These are phyloP conservation scores for Xiphorhynchus erythropygius DNA, from an alignment of 2,797 vertebrate genomes.

Conservation along the genomic window DNA sequence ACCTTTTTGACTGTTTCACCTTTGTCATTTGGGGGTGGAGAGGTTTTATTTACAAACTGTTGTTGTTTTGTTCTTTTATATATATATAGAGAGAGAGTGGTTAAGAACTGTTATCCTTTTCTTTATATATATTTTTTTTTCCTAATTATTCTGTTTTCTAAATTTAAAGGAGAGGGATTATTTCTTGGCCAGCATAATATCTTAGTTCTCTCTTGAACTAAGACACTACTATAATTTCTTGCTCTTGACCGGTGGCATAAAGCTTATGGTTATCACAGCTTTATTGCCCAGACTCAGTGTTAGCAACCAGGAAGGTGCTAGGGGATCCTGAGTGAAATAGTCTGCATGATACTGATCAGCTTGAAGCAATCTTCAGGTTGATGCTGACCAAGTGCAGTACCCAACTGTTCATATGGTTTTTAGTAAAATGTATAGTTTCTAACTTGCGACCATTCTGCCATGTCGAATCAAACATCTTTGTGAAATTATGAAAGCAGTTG, in stretches of 20 bases:
- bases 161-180: no score
- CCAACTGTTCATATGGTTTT: rapidly evolving
- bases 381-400: neutral
- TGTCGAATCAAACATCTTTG: neutral
- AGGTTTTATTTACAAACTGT: no score
- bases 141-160: no score
- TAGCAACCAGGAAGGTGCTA: neutral
- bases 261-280: neutral
- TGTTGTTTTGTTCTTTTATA: no score
- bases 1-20: no score
- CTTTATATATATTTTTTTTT: no score
- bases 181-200: no score
- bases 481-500: neutral
- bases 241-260: neutral
- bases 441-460: neutral
- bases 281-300: neutral
- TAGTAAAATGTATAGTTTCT: neutral
- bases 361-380: neutral
- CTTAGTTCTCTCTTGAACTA: no score
- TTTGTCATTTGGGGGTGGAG: no score
- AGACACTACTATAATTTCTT: neutral
- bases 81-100: no score
- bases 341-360: neutral
- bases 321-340: neutral
- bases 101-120: no score